These are phyloP conservation scores for Falco columbarius DNA, from an alignment of 2,797 vertebrate genomes.

Conservation along the genomic window DNA sequence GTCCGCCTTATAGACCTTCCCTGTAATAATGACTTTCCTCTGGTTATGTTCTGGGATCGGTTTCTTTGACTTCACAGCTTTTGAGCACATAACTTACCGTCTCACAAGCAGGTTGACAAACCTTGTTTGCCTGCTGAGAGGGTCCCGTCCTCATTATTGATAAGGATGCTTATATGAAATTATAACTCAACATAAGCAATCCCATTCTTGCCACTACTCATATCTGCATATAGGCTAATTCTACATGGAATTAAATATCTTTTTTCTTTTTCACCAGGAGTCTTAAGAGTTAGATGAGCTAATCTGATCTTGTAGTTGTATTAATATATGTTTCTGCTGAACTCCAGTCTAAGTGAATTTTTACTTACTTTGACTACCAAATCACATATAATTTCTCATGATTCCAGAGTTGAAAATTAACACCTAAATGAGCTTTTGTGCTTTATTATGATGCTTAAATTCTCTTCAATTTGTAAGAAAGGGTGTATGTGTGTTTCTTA, in stretches of 20 bases:
- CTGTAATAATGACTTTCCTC: not conserved
- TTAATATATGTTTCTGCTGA: not conserved
- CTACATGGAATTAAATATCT: not conserved
- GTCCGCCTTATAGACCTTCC: not conserved
- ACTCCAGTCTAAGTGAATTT: not conserved
- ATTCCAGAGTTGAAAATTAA: not conserved
- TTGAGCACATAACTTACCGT: not conserved
- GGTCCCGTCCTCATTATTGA: not conserved
- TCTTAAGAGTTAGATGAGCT: not conserved
- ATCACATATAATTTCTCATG: not conserved
- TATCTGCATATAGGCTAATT: not conserved
- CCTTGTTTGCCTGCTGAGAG: not conserved
- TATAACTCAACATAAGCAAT: rapidly evolving
- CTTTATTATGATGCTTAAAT: not conserved
- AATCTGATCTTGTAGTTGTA: not conserved
- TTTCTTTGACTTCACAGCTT: not conserved
- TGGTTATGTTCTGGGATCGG: not conserved
- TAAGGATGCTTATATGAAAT: not conserved
- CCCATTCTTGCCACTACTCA: not conserved
- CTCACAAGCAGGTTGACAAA: not conserved
- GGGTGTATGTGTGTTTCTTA: not conserved
- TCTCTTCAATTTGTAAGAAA: not conserved
- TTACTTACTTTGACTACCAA: not conserved
- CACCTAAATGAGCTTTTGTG: not conserved
- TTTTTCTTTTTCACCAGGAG: not conserved